phyloP scores from a whole-genome alignment of 1,140 invertebrate genomes.

The Apocrypta bakeri region DNA sequence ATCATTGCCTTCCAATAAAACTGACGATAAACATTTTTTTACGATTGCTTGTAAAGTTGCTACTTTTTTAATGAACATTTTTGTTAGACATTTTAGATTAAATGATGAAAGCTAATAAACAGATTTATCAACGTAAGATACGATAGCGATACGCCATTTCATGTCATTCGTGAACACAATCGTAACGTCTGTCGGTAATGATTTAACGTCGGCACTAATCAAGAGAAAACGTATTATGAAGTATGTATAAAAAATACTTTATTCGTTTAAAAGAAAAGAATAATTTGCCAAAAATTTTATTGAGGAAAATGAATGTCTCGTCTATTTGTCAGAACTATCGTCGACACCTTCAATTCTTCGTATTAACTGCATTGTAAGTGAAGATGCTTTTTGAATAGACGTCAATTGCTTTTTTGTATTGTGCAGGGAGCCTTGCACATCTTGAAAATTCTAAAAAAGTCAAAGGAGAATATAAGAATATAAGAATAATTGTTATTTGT shows the following conservation, averaged over 20 bases:
- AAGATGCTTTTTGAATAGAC: background rate
- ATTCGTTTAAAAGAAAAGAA: too few relatives aligned
- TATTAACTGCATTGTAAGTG: constrained; percentile 7
- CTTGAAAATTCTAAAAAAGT: constrained; percentile 20
- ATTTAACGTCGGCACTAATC: background rate
- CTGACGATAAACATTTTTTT: too few relatives aligned
- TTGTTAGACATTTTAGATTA: too few relatives aligned
- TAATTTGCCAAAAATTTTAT: background rate
- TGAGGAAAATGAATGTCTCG: too few relatives aligned
- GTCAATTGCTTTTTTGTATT: background rate
- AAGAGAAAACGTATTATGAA: too few relatives aligned
- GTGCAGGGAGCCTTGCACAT: background rate
- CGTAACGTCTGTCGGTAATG: background rate
- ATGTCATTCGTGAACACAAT: background rate
- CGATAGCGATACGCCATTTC: background rate
- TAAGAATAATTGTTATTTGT: too few relatives aligned
- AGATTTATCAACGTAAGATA: background rate
- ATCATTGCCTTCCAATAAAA: too few relatives aligned
- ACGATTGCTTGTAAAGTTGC: too few relatives aligned
- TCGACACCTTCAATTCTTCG: background rate
- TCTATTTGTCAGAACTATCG: too few relatives aligned
- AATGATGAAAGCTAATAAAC: too few relatives aligned
- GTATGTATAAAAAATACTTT: background rate
- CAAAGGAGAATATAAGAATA: too few relatives aligned
- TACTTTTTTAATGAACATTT: too few relatives aligned